Conservation (phyloP, 2,797 vertebrate genomes). For the Helostoma temminkii region DNA sequence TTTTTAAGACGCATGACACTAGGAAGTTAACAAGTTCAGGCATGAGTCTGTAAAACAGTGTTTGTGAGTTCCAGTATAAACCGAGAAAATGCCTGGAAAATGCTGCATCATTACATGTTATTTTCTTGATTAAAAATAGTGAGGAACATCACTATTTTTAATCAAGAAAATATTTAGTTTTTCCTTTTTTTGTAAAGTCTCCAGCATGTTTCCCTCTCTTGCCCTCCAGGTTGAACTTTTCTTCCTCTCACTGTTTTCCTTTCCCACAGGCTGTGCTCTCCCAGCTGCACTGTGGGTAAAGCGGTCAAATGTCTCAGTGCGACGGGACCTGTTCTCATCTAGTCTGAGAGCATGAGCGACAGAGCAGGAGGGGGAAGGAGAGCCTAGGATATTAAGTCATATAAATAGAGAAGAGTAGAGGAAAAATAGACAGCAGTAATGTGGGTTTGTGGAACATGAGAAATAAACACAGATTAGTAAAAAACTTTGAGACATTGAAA, state of each 20-base stretch:
- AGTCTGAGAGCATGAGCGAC: not conserved
- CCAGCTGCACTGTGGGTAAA: conserved; percentile 75
- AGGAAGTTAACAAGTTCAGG: not conserved
- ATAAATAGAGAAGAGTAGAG: not conserved
- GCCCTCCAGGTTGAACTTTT: conserved; percentile 51
- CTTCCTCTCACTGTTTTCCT: conserved; percentile 62
- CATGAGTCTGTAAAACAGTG: too few species aligned
- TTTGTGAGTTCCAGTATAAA: too few species aligned
- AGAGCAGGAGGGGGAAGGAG: not conserved
- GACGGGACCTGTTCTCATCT: conserved; percentile 37
- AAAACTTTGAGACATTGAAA: not conserved
- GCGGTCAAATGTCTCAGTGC: conserved; percentile 66
- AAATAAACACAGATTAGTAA: not conserved
- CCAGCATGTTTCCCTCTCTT: not conserved
- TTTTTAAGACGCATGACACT: conserved; percentile 4
- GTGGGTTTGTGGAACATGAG: too few species aligned
- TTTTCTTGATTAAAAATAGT: too few species aligned
- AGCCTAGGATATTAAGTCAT: not conserved
- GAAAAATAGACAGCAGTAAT: not conserved
- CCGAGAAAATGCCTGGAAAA: too few species aligned
- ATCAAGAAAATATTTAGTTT: too few species aligned
- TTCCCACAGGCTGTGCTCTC: conserved; percentile 69
- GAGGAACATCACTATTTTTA: too few species aligned
- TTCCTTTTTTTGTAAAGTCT: not conserved
- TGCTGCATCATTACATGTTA: too few species aligned